phyloP scores from a whole-genome alignment of 2,797 vertebrate genomes.

The Hylomyscus alleni region DNA sequence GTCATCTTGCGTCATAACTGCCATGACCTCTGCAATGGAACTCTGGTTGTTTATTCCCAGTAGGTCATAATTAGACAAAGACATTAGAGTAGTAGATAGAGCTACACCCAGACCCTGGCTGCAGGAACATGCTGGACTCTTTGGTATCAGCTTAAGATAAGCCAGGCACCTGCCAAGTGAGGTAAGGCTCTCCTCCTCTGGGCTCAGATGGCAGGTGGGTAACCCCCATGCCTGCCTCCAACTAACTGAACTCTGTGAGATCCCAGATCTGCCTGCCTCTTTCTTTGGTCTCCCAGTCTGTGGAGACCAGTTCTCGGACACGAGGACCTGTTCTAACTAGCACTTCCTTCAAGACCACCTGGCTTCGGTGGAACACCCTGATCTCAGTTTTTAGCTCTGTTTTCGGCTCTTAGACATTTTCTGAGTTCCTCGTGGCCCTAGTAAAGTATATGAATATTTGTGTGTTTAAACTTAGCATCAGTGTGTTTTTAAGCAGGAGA shows the following conservation, averaged over 20 bases:
- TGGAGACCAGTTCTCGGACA: neutral
- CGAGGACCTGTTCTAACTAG: neutral
- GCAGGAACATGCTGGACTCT: neutral
- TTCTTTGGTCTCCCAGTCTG: neutral
- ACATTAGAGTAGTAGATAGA: neutral
- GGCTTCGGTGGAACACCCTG: neutral
- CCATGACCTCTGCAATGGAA: neutral
- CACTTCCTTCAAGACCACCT: neutral
- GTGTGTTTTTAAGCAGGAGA: constrained; percentile 1
- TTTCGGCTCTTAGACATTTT: constrained; percentile 41
- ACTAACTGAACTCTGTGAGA: neutral
- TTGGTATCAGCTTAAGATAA: constrained; percentile 1
- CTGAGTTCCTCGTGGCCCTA: neutral
- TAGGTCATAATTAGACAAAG: neutral
- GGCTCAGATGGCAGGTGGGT: neutral
- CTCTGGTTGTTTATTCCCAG: neutral
- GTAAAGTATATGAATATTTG: neutral
- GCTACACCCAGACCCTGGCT: neutral
- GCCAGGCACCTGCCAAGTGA: neutral
- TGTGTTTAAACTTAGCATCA: constrained; percentile 46
- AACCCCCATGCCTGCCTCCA: neutral
- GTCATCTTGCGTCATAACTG: neutral
- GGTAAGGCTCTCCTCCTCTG: neutral
- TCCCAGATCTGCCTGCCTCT: neutral
- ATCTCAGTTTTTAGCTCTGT: neutral